These are phyloP conservation scores for Nemapogon koenigi DNA, from an alignment of 2,888 invertebrate genomes.

Conservation along the genomic window DNA sequence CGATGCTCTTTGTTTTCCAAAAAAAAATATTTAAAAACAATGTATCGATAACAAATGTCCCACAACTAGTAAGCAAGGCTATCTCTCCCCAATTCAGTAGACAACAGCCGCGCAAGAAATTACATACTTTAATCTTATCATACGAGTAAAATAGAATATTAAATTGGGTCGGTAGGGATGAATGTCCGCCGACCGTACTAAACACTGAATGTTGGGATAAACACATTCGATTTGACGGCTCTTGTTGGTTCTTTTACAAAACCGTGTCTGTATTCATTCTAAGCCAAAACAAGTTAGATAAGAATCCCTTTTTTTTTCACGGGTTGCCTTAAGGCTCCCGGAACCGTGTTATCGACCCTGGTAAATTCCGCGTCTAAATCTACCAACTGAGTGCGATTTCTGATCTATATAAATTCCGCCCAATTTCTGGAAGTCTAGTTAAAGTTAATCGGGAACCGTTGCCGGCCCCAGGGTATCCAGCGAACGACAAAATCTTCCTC, in stretches of 20 bases:
- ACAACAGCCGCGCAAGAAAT: constrained; percentile 37
- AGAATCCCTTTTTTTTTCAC: no score
- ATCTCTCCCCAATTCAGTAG: constrained; percentile 2
- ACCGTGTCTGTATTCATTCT: no score
- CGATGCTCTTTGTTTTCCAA: not conserved
- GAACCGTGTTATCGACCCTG: no score
- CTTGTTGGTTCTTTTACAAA: constrained; percentile 4
- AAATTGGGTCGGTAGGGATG: constrained; percentile 47
- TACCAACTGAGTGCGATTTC: no score
- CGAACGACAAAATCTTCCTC: no score
- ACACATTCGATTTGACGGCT: constrained; percentile 37
- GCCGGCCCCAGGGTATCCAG: no score
- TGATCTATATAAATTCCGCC: no score
- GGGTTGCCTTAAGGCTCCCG: no score
- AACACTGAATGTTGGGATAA: constrained; percentile 32
- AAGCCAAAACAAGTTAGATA: no score
- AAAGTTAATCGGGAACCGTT: no score
- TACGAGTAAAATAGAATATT: constrained; percentile 59
- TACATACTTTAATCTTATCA: constrained; percentile 65
- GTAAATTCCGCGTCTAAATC: no score
- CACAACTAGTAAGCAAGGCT: constrained; percentile 18
- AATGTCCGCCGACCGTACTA: constrained; percentile 42
- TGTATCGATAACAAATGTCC: constrained; percentile 4
- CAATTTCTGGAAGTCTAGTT: no score
- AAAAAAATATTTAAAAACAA: constrained; percentile 4